These are phyloP conservation scores for Spheniscus mendiculus DNA, from an alignment of 2,113 vertebrate genomes.

Conservation along the genomic window DNA sequence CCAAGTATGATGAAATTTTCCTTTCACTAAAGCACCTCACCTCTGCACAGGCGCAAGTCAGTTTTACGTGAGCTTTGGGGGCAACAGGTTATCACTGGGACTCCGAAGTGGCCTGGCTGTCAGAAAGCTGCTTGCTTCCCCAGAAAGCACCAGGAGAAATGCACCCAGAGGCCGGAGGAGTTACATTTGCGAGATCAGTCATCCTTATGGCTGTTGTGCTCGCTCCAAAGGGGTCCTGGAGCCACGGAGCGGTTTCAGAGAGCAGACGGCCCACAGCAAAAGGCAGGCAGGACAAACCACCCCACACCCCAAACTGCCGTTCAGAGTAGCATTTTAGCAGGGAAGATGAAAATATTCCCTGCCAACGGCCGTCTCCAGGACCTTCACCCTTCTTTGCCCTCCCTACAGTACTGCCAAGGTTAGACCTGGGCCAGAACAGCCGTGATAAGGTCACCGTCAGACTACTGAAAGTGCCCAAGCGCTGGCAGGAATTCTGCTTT, in stretches of 20 bases:
- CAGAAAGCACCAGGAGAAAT: not conserved
- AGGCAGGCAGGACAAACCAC: not conserved
- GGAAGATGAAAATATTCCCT: not conserved
- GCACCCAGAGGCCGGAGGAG: not conserved
- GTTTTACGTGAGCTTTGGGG: not conserved
- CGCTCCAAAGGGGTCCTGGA: not conserved
- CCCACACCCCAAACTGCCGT: not conserved
- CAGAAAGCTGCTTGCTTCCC: not conserved
- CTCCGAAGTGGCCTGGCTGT: not conserved
- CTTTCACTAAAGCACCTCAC: not conserved
- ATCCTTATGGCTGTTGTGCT: not conserved
- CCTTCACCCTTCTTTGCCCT: not conserved
- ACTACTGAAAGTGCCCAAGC: not conserved
- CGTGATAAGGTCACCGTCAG: not conserved
- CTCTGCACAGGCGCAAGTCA: fast-evolving
- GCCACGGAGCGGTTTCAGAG: not conserved
- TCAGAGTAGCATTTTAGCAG: not conserved
- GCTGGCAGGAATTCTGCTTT: not conserved
- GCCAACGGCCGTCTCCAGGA: not conserved
- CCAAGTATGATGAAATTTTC: not conserved
- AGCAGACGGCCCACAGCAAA: not conserved
- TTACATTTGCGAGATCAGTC: not conserved
- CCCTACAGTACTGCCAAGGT: not conserved
- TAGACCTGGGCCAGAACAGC: not conserved
- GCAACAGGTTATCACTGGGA: not conserved